Base-by-base conservation (phyloP, 2,888 invertebrate genomes). In the Trachelus iudaicus region DNA sequence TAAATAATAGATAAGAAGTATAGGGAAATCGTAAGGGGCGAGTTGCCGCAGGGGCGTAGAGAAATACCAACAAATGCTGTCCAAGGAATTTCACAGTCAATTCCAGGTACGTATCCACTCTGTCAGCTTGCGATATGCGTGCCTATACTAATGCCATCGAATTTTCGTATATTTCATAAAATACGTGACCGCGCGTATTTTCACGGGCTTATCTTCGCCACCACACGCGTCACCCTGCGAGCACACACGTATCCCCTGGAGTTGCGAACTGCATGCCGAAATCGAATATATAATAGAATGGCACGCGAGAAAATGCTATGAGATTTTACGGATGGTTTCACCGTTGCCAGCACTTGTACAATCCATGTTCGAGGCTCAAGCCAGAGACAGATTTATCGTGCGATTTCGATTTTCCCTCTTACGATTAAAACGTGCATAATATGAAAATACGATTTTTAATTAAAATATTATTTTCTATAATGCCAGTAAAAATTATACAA, bases 111-210 rank as follows among this genome's bases (percentile, higher is more conserved):
- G 69, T 33, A 31, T 69, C 13, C 69, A 33, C 69, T 69, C 33
- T 34, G 73, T 73, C 35, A 73, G 73, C 73, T n/a, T 69, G 74
- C 83, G 74, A 75, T 81, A 73, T 40, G 40, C 15, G 40, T 40
- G 31, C 71, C 71, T 71, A 71, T 79, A 56, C 76, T 76, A 80
- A 82, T 79, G 77, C 76, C 80, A 34, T 73, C 73, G 73, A 73
- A 34, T 31, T 73, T 73, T 73, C 35, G 34, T 85, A 84, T 83
- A 86, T 89, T 87, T 87, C 85, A 88, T 87, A 86, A 89, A 88
- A 88, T 89, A 89, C 89, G 89, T 89, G 90, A 89, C 89, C 87
- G 82, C 79, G 88, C 89, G 87, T 88, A 88, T 88, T 89, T 87
- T 85, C 83, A 69, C 76, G 79, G 77, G 87, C 89, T 90, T 90